Conservation (phyloP, 2,888 invertebrate genomes). For the Patella depressa region DNA sequence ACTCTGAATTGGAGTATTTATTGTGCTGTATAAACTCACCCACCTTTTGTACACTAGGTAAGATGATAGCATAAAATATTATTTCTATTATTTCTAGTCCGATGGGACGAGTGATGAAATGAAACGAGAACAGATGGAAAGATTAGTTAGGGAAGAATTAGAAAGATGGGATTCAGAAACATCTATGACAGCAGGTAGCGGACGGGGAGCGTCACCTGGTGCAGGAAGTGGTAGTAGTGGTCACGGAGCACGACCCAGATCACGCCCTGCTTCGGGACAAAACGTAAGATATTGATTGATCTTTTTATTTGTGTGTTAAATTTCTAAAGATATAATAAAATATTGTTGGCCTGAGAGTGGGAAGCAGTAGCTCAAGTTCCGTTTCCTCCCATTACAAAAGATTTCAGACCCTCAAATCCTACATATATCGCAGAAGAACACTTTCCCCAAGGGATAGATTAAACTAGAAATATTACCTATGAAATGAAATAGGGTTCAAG, state of each 20-base stretch:
- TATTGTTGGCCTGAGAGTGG: no score
- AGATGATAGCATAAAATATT: not conserved
- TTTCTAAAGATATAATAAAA: no score
- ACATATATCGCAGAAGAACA: no score
- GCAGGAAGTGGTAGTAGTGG: slow-evolving; percentile 52
- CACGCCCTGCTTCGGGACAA: slow-evolving; percentile 56
- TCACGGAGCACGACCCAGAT: slow-evolving; percentile 45
- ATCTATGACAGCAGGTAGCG: slow-evolving; percentile 55
- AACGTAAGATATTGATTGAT: slow-evolving; percentile 36
- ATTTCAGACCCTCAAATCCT: no score
- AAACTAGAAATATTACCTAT: no score
- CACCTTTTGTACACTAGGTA: not conserved
- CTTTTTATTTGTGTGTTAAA: not conserved
- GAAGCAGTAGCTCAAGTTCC: no score
- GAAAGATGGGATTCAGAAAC: slow-evolving; percentile 70
- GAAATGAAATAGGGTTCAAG: no score
- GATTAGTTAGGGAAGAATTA: slow-evolving; percentile 71
- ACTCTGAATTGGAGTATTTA: no score
- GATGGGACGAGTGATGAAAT: slow-evolving; percentile 69
- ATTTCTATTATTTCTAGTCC: slow-evolving; percentile 49
- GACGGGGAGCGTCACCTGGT: slow-evolving; percentile 55
- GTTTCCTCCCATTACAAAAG: no score
- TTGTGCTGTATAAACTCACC: no score
- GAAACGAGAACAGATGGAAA: slow-evolving; percentile 72
- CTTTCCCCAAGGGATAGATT: no score